Conservation (phyloP, 1,140 invertebrate species). For the Anastrepha obliqua region DNA sequence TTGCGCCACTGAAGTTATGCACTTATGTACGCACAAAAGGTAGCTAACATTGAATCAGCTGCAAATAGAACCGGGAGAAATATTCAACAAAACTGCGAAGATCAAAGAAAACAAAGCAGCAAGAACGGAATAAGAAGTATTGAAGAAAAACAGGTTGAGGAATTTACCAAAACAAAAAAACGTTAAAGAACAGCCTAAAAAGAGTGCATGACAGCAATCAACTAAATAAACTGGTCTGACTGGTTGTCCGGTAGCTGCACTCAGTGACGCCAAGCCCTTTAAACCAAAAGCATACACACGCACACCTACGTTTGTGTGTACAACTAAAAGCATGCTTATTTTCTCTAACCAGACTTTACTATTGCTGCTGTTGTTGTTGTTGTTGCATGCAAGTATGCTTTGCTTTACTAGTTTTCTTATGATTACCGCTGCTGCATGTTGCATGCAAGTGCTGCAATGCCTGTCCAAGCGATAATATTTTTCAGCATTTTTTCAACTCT, state of each 20-base stretch:
- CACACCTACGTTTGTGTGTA: neutral
- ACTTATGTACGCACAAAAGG: too few relatives aligned
- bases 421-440: neutral
- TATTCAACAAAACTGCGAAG: neutral
- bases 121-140: too few relatives aligned
- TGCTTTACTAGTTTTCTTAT: neutral
- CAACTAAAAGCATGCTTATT: neutral
- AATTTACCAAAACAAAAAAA: neutral
- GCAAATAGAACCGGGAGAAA: neutral
- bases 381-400: neutral
- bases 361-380: neutral
- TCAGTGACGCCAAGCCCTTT: neutral
- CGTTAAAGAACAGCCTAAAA: neutral
- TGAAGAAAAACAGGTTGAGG: too few relatives aligned
- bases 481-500: neutral
- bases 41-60: neutral
- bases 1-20: too few relatives aligned
- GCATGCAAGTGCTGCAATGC: neutral
- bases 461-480: neutral
- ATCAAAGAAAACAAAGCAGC: too few relatives aligned
- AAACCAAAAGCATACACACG: neutral
- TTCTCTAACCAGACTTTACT: neutral
- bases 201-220: neutral
- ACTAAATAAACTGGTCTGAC: conserved; percentile 1
- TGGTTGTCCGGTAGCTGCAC: neutral